phyloP scores from a whole-genome alignment of 2,888 invertebrate genomes.

The Germaria angustata region DNA sequence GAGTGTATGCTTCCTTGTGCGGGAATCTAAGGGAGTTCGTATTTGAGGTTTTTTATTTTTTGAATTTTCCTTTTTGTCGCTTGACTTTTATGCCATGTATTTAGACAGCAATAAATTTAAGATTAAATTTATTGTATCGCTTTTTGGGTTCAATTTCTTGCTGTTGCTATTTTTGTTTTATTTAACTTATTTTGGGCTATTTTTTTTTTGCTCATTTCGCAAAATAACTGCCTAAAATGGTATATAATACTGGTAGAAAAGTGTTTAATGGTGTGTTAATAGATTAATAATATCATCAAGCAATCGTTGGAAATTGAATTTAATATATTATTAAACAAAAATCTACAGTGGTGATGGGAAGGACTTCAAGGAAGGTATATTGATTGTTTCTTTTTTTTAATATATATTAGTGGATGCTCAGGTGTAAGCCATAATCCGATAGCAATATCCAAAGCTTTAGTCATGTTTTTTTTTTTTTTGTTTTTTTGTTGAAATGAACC shows the following conservation, averaged over 20 bases:
- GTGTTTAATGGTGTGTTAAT: slow-evolving; percentile 66
- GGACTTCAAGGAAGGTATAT: too few relatives aligned
- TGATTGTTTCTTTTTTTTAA: too few relatives aligned
- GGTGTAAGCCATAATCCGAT: too few relatives aligned
- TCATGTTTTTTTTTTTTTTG: neutral
- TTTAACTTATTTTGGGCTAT: neutral
- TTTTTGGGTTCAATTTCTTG: slow-evolving; percentile 35
- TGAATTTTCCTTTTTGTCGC: slow-evolving; percentile 16
- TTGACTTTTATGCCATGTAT: slow-evolving; percentile 64
- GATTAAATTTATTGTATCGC: slow-evolving; percentile 58
- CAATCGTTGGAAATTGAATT: slow-evolving; percentile 23
- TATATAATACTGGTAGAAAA: slow-evolving; percentile 33
- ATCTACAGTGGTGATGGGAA: too few relatives aligned
- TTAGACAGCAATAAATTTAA: slow-evolving; percentile 58
- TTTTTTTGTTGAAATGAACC: too few relatives aligned
- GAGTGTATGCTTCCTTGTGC: neutral
- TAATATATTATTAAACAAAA: slow-evolving; percentile 19
- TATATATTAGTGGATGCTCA: too few relatives aligned
- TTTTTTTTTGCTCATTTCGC: slow-evolving; percentile 21
- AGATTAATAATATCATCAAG: slow-evolving; percentile 61
- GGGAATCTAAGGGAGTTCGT: neutral
- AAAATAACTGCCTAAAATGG: slow-evolving; percentile 9
- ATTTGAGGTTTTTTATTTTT: slow-evolving; percentile 9
- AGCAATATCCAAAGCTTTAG: too few relatives aligned
- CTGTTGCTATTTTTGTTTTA: neutral